Conservation (phyloP, 2,888 invertebrate genomes). For the Aelia acuminata region DNA sequence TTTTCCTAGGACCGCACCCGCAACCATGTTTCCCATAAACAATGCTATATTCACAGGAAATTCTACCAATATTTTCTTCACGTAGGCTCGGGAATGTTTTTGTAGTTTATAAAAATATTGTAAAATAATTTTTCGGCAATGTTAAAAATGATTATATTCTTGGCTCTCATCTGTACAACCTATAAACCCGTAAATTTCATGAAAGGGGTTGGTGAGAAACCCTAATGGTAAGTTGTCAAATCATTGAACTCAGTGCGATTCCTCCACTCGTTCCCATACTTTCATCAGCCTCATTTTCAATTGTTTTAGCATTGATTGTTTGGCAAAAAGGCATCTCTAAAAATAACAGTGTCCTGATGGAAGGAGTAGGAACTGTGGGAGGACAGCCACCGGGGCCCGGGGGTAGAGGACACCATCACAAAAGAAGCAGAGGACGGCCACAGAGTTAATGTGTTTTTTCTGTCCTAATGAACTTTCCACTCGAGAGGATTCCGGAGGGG, state of each 20-base stretch:
- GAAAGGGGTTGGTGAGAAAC: too few species aligned
- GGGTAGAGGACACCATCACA: slow-evolving; percentile 16
- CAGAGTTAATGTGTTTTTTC: slow-evolving; percentile 53
- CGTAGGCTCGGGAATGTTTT: too few species aligned
- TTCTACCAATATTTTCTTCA: too few species aligned
- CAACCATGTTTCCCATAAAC: too few species aligned
- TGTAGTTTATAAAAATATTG: too few species aligned
- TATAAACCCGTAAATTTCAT: too few species aligned
- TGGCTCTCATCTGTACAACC: too few species aligned
- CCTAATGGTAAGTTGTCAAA: not conserved
- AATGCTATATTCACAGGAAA: too few species aligned
- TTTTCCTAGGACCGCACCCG: too few species aligned
- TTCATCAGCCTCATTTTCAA: not conserved
- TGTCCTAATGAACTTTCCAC: slow-evolving; percentile 56
- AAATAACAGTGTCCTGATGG: not conserved
- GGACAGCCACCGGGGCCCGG: not conserved
- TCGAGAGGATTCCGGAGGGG: slow-evolving; percentile 46
- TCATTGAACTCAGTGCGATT: not conserved
- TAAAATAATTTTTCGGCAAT: too few species aligned
- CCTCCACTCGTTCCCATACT: not conserved
- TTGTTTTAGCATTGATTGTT: not conserved
- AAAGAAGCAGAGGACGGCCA: slow-evolving; percentile 22
- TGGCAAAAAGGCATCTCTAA: not conserved
- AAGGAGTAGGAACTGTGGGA: slow-evolving; percentile 7
- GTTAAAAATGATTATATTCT: too few species aligned